Evolutionary conservation across 2,888 invertebrate species (phyloP), one percentile per base, ranked within the genome.

Genomic region (Cheilosia impressa): DNA sequence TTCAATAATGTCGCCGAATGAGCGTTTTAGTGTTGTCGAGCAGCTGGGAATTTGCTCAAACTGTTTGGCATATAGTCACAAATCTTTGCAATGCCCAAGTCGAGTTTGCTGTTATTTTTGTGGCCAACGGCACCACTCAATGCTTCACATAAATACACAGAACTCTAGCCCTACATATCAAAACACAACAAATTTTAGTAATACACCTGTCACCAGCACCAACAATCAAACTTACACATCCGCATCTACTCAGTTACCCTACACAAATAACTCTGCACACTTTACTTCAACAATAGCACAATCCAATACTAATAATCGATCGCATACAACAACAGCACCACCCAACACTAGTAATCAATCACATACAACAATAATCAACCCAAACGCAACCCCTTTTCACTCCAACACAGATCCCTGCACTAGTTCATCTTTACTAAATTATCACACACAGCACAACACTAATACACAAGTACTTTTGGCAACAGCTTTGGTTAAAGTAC

Each of bases 41-140:
- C 10, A 50, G 52, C n/a, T n/a, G n/a, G n/a, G n/a, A n/a, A n/a
- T n/a, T n/a, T n/a, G n/a, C 38, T 17, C 50, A 52, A 65, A 65
- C 5, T 65, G 52, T 22, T 38, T 65, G 9, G 53, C 52, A n/a
- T 38, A 52, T n/a, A n/a, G n/a, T n/a, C n/a, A n/a, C n/a, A n/a
- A n/a, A n/a, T 24, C 43, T 1, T 2, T 43, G 2, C 60, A 60
- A 17, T 60, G 60, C 19, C 43, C 60, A n/a, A 60, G 60, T 22
- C 9, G 43, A n/a, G 27, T 24, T 0, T 17, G 27, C 5, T 45
- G 60, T 22, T 43, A 60, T 2, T 45, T 43, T 10, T 60, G 60
- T 6, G 22, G 38, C 2, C 60, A 60, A 24, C 17, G n/a, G 7
- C 60, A 60, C 9, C 43, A 45, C 15, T 58, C 27, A 6, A n/a